phyloP scores from a whole-genome alignment of 2,888 invertebrate genomes.

The Brachyopa scutellaris region DNA sequence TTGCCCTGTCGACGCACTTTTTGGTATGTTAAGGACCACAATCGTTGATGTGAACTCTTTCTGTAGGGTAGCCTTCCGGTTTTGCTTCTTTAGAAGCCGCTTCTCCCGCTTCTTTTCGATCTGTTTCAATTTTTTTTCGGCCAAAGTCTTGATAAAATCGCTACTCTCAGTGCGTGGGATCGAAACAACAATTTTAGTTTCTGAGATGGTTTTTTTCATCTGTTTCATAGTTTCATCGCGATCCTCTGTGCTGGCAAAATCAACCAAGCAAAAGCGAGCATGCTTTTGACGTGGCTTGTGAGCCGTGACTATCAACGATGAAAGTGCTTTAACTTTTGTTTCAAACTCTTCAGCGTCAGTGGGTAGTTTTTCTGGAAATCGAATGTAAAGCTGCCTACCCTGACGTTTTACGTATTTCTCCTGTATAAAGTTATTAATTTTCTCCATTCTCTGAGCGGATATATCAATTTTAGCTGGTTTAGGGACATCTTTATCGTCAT shows the following conservation, averaged over 20 bases:
- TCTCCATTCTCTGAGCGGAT: not conserved
- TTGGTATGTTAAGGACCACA: slow-evolving; percentile 78
- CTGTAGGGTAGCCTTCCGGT: slow-evolving; percentile 71
- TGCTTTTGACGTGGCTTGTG: slow-evolving; percentile 78
- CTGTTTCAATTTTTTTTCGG: slow-evolving; percentile 75
- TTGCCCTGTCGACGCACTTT: slow-evolving; percentile 75
- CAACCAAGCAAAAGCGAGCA: slow-evolving; percentile 78
- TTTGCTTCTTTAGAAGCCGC: slow-evolving; percentile 74
- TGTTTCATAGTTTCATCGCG: slow-evolving; percentile 75
- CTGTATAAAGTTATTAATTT: slow-evolving; percentile 73
- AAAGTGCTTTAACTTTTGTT: slow-evolving; percentile 74
- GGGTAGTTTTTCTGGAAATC: slow-evolving; percentile 78
- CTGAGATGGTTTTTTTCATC: slow-evolving; percentile 58
- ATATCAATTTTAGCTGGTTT: not conserved
- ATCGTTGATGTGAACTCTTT: slow-evolving; percentile 77
- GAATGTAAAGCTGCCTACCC: slow-evolving; percentile 78
- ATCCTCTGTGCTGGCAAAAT: slow-evolving; percentile 76
- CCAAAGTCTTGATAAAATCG: slow-evolving; percentile 76
- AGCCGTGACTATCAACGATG: slow-evolving; percentile 74
- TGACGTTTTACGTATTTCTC: slow-evolving; percentile 75
- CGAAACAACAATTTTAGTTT: slow-evolving; percentile 74
- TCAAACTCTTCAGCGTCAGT: slow-evolving; percentile 75
- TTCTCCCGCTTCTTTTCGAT: slow-evolving; percentile 76
- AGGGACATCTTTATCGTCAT: slow-evolving; percentile 14
- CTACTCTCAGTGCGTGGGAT: slow-evolving; percentile 77